Evolutionary conservation across 1,140 invertebrate genomes (phyloP).

Genomic region (Drosophila ananassae): DNA sequence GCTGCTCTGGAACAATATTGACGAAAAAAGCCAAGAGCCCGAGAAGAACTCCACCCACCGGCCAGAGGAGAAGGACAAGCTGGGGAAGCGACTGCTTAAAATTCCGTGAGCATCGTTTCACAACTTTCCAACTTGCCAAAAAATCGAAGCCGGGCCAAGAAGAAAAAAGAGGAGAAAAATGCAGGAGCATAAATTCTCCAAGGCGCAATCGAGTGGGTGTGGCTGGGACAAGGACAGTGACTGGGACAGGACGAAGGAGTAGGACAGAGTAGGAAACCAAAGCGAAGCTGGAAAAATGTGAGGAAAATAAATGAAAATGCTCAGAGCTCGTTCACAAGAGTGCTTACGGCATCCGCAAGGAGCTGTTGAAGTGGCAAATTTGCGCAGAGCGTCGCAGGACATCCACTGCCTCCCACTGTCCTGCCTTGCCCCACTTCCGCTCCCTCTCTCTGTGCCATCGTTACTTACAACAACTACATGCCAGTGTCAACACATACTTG

Average conservation of each 20-base stretch:
- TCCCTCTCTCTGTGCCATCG: conserved; percentile 48
- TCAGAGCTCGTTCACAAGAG: conserved; percentile 84
- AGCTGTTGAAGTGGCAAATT: conserved; percentile 84
- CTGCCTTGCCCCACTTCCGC: background rate
- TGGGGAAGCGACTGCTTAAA: conserved; percentile 69
- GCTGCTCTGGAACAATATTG: conserved; percentile 75
- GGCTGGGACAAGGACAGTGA: conserved; percentile 26
- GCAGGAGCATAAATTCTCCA: conserved; percentile 66
- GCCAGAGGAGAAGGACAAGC: conserved; percentile 31
- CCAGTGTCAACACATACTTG: conserved; percentile 84
- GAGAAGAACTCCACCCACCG: background rate
- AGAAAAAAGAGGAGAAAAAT: conserved; percentile 41
- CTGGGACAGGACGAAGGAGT: background rate
- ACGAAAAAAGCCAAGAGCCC: conserved; percentile 46
- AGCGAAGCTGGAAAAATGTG: conserved; percentile 65
- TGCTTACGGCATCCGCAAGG: conserved; percentile 83
- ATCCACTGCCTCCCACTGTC: conserved; percentile 3
- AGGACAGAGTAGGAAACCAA: conserved; percentile 9
- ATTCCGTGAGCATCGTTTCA: conserved; percentile 83
- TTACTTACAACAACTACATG: conserved; percentile 84
- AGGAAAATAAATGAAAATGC: conserved; percentile 83
- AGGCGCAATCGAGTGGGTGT: conserved; percentile 33
- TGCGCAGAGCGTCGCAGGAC: conserved; percentile 79
- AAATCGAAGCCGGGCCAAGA: conserved; percentile 60
- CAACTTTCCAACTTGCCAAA: conserved; percentile 83